Evolutionary conservation across 2,113 vertebrate species (phyloP).

Genomic region (Glaucidium brasilianum): DNA sequence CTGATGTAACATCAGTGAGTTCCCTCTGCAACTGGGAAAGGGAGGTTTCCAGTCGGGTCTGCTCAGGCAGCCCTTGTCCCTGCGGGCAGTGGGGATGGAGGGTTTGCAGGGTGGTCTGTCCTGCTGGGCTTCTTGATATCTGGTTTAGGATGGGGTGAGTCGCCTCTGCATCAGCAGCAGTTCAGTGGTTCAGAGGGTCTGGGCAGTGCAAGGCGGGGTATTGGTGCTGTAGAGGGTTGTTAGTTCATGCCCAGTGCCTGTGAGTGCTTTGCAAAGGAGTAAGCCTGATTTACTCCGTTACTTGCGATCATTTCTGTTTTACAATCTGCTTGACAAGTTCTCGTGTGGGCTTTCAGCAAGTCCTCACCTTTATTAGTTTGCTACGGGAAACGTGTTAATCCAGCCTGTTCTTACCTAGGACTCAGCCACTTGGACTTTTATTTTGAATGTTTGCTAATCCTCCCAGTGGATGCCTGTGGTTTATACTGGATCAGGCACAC

Average conservation of each 20-base stretch:
- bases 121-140: fast-evolving
- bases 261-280: neutral
- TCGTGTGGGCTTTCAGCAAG: slow-evolving; percentile 29
- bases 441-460: slow-evolving; percentile 27
- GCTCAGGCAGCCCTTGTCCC: neutral
- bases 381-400: neutral
- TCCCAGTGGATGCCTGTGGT: slow-evolving; percentile 40
- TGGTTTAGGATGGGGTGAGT: neutral
- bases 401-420: neutral
- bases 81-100: neutral
- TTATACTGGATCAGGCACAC: slow-evolving; percentile 4
- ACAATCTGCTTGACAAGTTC: neutral
- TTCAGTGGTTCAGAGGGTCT: neutral
- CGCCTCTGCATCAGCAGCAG: neutral
- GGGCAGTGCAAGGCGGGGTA: neutral
- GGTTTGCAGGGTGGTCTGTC: neutral
- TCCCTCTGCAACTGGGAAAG: neutral
- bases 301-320: neutral
- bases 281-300: neutral
- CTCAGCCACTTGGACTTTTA: neutral
- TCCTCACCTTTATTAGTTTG: slow-evolving; percentile 32
- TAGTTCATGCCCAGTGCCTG: neutral
- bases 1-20: neutral
- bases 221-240: neutral
- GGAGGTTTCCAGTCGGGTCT: neutral